Evolutionary conservation across 2,113 vertebrate species (phyloP).

Genomic region (Plecturocebus donacophilus): DNA sequence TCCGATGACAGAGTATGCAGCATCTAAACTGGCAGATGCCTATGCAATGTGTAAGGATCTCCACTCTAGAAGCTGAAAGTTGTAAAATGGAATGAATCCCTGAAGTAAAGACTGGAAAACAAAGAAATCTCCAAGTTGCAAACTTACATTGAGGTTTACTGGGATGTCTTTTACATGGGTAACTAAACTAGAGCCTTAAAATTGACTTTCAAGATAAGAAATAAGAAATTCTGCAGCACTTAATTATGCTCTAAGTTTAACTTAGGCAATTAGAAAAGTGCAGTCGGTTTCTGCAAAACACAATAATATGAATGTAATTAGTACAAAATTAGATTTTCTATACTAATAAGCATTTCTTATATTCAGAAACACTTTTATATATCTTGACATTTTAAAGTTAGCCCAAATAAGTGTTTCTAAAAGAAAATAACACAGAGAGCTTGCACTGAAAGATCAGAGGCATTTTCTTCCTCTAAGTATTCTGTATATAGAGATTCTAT

Average conservation of each 20-base stretch:
- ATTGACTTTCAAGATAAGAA: not conserved
- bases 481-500: not conserved
- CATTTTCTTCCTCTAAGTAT: not conserved
- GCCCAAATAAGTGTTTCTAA: not conserved
- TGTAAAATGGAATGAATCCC: not conserved
- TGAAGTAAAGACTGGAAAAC: not conserved
- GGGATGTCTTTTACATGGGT: not conserved
- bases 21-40: fast-evolving
- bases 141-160: not conserved
- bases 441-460: not conserved
- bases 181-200: not conserved
- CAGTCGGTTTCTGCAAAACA: not conserved
- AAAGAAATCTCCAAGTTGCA: not conserved
- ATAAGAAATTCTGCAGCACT: not conserved
- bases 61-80: not conserved
- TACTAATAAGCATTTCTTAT: not conserved
- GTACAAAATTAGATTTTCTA: not conserved
- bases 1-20: fast-evolving
- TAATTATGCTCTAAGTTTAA: not conserved
- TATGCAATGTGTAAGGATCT: fast-evolving
- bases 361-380: not conserved
- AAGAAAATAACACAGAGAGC: not conserved
- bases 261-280: not conserved
- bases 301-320: not conserved
- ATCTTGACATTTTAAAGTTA: not conserved